Conservation (phyloP, 2,113 vertebrate species). For the Gopherus evgoodei region DNA sequence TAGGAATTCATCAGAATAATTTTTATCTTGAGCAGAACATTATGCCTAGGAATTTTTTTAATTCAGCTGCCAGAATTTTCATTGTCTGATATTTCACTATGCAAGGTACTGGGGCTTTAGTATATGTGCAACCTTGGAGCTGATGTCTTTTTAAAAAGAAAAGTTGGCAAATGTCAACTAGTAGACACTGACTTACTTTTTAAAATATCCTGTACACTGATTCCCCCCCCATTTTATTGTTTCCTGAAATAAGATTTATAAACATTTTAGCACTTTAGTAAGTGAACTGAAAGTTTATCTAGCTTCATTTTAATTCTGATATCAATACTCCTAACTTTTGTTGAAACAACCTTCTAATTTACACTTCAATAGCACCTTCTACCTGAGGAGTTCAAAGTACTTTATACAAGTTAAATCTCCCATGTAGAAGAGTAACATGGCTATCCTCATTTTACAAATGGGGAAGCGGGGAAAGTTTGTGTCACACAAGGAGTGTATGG, state of each 20-base stretch:
- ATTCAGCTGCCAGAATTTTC: background rate
- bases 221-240: background rate
- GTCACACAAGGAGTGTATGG: background rate
- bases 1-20: background rate
- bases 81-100: background rate
- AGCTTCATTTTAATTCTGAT: slow-evolving; percentile 1
- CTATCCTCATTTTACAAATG: background rate
- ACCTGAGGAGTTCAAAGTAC: background rate
- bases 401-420: background rate
- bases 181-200: background rate
- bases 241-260: background rate
- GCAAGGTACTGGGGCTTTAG: background rate
- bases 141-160: background rate
- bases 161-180: background rate
- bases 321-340: background rate
- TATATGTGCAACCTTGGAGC: background rate
- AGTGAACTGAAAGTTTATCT: background rate
- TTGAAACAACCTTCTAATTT: background rate
- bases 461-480: background rate
- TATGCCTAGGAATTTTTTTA: background rate
- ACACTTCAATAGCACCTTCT: background rate
- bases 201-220: background rate
- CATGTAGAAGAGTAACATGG: background rate
- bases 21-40: background rate
- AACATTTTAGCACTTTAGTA: background rate